phyloP scores from a whole-genome alignment of 2,797 vertebrate species.

The Arremon aurantiirostris region DNA sequence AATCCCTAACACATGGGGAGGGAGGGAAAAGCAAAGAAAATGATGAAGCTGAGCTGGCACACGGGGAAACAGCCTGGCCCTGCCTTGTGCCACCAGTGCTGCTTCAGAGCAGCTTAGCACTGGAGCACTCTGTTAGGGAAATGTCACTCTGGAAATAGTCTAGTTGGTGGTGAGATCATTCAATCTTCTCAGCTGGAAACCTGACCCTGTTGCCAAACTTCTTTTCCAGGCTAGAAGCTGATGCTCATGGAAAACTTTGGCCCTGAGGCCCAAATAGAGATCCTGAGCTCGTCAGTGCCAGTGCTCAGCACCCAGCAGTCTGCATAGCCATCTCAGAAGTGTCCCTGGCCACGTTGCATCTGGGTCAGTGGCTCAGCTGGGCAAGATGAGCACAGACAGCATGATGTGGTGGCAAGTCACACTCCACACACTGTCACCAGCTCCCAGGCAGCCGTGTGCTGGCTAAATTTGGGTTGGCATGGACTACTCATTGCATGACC shows the following conservation, averaged over 20 bases:
- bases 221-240: conserved; percentile 38
- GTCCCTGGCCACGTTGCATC: not conserved
- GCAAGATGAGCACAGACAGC: not conserved
- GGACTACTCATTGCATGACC: not conserved
- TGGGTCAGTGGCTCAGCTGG: not conserved
- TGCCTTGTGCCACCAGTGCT: rapidly evolving
- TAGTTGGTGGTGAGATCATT: conserved; percentile 30
- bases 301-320: not conserved
- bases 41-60: not conserved
- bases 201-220: conserved; percentile 2
- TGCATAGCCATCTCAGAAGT: not conserved
- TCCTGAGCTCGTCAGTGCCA: not conserved
- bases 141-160: conserved; percentile 23
- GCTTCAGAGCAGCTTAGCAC: not conserved
- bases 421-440: not conserved
- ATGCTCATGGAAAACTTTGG: not conserved
- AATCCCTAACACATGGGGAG: not conserved
- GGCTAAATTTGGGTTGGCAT: not conserved
- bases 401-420: not conserved
- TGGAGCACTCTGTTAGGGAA: not conserved
- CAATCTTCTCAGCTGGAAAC: conserved; percentile 48
- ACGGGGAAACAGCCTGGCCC: not conserved
- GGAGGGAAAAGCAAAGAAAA: not conserved
- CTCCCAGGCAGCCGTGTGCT: not conserved
- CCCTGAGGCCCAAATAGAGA: not conserved